Evolutionary conservation across 35 echinoderm and acorn worm genomes (phyloP), one percentile per base, ranked within the genome.

Genomic region (Apostichopus japonicus): DNA sequence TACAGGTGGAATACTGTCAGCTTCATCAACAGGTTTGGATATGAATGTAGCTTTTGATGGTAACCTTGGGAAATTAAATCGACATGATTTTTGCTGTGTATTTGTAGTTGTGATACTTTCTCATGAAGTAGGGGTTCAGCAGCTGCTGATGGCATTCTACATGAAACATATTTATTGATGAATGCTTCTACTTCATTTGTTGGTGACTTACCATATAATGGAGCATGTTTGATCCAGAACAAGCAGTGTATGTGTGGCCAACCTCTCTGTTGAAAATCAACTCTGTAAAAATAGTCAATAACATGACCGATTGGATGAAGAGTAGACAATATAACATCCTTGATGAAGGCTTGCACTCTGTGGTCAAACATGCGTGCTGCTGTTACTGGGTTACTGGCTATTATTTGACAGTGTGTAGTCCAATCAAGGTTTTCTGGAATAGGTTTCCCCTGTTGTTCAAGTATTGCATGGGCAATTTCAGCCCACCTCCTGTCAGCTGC

Each of bases 401-500:
- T 54, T 0, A 81, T 81, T 25, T 81, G 17, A 10, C 79, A 81
- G 56, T 96, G 87, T 5, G 94, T 83, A 53, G 78, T 65, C 93
- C 95, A 96, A 9, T 90, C 95, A 63, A 94, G 83, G 58, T 92
- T 84, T 19, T 77, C 33, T 90, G 70, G 23, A 55, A n/a, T 91
- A 78, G n/a, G 8, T 52, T 96, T 90, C 8, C 93, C 90, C n/a
- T 67, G 79, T 55, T 96, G 95, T 65, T 27, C 15, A 8, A 93
- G 71, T n/a, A 92, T 76, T 1, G 92, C 80, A 55, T 91, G 71
- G 25, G 59, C 59, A 24, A 94, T 79, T 89, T 94, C 95, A 91
- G 71, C 17, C 94, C 84, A 87, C 76, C 96, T 91, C 83, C 89
- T 89, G 90, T 95, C 94, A 44, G 96, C 96, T 72, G 80, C 88